A percentile compares a stretch with the other conserved stretches of the same genome.
Conservation (phyloP, 2,797 vertebrate species). For the Takifugu rubripes region DNA sequence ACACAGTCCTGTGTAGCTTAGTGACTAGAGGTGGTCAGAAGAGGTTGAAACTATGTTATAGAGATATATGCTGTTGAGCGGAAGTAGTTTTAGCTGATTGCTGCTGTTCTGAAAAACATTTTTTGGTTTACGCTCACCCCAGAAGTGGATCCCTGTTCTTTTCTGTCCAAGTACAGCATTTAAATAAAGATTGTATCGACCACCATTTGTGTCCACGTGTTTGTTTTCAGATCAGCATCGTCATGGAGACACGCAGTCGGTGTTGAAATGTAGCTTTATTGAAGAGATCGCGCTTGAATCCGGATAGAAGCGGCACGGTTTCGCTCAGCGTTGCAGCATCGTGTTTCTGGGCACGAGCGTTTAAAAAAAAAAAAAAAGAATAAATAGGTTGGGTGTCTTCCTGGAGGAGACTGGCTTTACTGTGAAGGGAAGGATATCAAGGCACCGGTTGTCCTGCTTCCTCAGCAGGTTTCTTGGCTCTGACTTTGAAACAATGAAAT, state of each 20-base stretch:
- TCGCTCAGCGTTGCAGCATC: too few relatives aligned
- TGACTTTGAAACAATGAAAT: too few relatives aligned
- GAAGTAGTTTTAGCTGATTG: background rate
- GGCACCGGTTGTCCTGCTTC: too few relatives aligned
- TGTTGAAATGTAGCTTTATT: constrained; percentile 51
- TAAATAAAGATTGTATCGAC: constrained; percentile 42
- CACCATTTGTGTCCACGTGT: background rate
- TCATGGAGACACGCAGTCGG: background rate
- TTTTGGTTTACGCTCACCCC: background rate
- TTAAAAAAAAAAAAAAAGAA: constrained; percentile 18
- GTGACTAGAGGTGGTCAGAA: background rate
- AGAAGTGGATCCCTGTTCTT: background rate
- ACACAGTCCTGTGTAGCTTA: background rate
- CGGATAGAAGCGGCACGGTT: background rate
- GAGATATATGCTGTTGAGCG: background rate
- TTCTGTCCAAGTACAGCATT: background rate
- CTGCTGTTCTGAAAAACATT: too few relatives aligned
- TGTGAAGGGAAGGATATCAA: too few relatives aligned
- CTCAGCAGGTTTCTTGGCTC: too few relatives aligned
- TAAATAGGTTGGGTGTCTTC: too few relatives aligned
- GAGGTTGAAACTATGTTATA: background rate
- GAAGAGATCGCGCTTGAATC: constrained; percentile 26
- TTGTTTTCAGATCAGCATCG: background rate
- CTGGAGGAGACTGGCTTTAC: too few relatives aligned
- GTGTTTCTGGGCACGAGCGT: constrained; percentile 3